A percentile compares a stretch with the other conserved stretches of the same genome.
These are phyloP conservation scores for Dasypolia templi DNA, from an alignment of 2,888 invertebrate species.

Conservation along the genomic window DNA sequence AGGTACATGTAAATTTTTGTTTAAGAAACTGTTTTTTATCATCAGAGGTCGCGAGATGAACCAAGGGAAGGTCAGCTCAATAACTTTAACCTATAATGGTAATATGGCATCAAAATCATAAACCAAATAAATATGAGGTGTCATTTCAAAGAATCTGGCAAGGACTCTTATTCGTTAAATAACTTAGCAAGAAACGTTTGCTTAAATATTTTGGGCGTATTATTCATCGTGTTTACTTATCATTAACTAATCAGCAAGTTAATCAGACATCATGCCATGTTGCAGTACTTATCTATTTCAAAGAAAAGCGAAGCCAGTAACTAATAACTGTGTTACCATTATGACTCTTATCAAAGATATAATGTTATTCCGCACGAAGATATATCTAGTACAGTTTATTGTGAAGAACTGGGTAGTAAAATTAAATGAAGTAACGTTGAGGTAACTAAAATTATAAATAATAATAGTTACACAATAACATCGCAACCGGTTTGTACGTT, in stretches of 20 bases:
- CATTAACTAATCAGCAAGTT: slow-evolving; percentile 50
- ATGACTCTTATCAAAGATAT: slow-evolving; percentile 48
- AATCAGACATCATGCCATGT: slow-evolving; percentile 61
- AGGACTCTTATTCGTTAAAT: slow-evolving; percentile 3
- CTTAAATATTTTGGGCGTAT: background rate
- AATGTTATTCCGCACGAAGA: slow-evolving; percentile 8
- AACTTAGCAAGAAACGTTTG: background rate
- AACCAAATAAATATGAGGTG: slow-evolving; percentile 13
- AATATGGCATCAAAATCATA: slow-evolving; percentile 44
- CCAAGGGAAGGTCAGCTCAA: slow-evolving; percentile 63
- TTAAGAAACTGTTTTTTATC: slow-evolving; percentile 45
- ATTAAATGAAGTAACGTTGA: slow-evolving; percentile 14
- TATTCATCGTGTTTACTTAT: slow-evolving; percentile 39
- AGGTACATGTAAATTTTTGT: slow-evolving; percentile 38
- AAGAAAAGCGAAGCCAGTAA: slow-evolving; percentile 56
- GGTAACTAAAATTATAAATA: slow-evolving; percentile 19
- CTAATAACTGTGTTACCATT: slow-evolving; percentile 53
- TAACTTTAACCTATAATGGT: slow-evolving; percentile 51
- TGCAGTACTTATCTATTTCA: slow-evolving; percentile 59
- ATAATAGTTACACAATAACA: slow-evolving; percentile 41
- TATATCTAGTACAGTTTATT: background rate
- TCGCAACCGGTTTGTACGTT: slow-evolving; percentile 53
- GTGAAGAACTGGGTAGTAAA: slow-evolving; percentile 25
- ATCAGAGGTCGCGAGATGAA: slow-evolving; percentile 53
- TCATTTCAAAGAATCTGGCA: slow-evolving; percentile 16